Conservation (phyloP, 1,140 invertebrate species). For the Oryzaephilus surinamensis region DNA sequence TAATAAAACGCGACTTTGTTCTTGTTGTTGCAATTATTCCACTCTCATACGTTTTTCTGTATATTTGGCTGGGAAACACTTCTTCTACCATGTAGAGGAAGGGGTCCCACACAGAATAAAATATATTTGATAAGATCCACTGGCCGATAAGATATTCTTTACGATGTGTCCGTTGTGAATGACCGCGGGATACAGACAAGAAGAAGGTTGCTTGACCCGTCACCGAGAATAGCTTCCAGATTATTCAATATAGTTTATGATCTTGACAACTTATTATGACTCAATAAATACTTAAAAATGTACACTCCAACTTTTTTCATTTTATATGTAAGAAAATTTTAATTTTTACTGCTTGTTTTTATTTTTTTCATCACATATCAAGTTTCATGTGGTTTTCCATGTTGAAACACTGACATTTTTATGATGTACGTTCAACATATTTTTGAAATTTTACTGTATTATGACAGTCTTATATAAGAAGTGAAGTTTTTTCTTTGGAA, state of each 20-base stretch:
- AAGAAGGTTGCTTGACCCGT: slow-evolving; percentile 19
- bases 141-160: slow-evolving; percentile 15
- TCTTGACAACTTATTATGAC: slow-evolving; percentile 28
- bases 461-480: too few species aligned
- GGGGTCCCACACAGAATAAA: too few species aligned
- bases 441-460: too few species aligned
- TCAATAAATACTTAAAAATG: slow-evolving; percentile 28
- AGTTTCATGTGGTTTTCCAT: slow-evolving; percentile 5
- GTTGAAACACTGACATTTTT: too few species aligned
- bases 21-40: too few species aligned
- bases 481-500: too few species aligned
- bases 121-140: slow-evolving; percentile 14
- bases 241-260: slow-evolving; percentile 25
- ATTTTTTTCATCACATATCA: slow-evolving; percentile 5
- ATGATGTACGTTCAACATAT: too few species aligned
- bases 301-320: slow-evolving; percentile 21
- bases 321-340: slow-evolving; percentile 24
- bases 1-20: too few species aligned
- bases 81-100: too few species aligned
- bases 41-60: too few species aligned
- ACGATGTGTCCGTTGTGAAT: slow-evolving; percentile 12
- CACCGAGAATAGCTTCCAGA: slow-evolving; percentile 19
- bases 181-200: slow-evolving; percentile 13
- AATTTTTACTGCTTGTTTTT: slow-evolving; percentile 19
- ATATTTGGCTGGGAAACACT: too few species aligned